Conservation (phyloP, 2,113 vertebrate genomes). For the human region DNA sequence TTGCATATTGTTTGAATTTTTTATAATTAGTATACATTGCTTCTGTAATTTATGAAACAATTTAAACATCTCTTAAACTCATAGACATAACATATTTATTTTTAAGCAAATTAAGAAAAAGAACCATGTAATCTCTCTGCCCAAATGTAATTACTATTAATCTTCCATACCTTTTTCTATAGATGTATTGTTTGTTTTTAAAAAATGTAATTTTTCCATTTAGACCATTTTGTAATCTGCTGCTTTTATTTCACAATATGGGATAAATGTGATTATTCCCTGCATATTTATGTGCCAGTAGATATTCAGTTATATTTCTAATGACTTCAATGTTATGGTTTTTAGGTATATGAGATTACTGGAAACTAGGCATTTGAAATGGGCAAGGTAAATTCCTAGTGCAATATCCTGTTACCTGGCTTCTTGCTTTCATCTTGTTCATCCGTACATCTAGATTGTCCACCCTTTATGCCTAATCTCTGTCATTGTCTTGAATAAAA, state of each 20-base stretch:
- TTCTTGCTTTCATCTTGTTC: not conserved
- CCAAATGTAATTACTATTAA: not conserved
- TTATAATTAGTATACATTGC: not conserved
- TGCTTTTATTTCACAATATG: conserved; percentile 31
- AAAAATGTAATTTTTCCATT: not conserved
- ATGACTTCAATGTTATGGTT: not conserved
- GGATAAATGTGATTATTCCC: not conserved
- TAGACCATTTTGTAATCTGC: not conserved
- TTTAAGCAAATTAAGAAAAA: conserved; percentile 34
- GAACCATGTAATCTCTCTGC: not conserved
- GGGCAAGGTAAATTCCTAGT: not conserved
- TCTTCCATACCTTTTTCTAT: not conserved
- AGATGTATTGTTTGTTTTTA: not conserved
- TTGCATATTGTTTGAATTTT: not conserved
- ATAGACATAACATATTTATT: not conserved
- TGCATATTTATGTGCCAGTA: not conserved
- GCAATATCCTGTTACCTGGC: not conserved
- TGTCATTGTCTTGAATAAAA: not conserved
- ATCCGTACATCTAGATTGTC: not conserved
- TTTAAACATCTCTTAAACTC: conserved; percentile 16
- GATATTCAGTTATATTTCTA: not conserved
- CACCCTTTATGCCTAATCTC: not conserved
- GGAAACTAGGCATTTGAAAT: not conserved
- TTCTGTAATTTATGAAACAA: conserved; percentile 15
- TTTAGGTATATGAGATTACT: not conserved